phyloP scores from a whole-genome alignment of 2,797 vertebrate genomes.

The Myioborus miniatus region DNA sequence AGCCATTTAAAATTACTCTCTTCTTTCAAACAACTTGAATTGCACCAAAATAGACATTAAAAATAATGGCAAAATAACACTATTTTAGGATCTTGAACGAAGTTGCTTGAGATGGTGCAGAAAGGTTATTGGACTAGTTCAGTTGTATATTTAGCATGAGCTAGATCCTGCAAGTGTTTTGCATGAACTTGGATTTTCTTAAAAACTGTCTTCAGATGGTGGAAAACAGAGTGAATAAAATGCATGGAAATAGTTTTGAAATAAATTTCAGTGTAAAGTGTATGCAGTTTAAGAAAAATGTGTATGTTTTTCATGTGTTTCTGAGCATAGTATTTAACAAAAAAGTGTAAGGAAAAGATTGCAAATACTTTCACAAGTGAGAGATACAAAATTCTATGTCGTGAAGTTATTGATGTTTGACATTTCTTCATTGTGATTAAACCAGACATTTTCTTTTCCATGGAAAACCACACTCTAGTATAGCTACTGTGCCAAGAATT shows the following conservation, averaged over 20 bases:
- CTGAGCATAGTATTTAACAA: neutral
- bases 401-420: neutral
- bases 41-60: neutral
- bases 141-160: neutral
- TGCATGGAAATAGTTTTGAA: neutral
- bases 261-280: neutral
- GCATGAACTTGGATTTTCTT: neutral
- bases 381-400: neutral
- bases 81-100: neutral
- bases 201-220: neutral
- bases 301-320: fast-evolving
- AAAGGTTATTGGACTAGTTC: neutral
- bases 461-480: neutral
- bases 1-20: neutral
- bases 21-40: neutral
- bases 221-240: neutral
- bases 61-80: neutral
- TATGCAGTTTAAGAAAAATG: neutral
- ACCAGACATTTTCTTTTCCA: neutral
- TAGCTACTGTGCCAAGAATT: neutral
- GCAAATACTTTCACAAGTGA: neutral
- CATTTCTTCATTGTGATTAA: neutral
- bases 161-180: neutral
- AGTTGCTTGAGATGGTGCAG: neutral
- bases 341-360: neutral